A percentile compares a stretch with the other conserved stretches of the same genome.
Conservation (phyloP, 2,113 vertebrate genomes). For the Chrysochloris asiatica region DNA sequence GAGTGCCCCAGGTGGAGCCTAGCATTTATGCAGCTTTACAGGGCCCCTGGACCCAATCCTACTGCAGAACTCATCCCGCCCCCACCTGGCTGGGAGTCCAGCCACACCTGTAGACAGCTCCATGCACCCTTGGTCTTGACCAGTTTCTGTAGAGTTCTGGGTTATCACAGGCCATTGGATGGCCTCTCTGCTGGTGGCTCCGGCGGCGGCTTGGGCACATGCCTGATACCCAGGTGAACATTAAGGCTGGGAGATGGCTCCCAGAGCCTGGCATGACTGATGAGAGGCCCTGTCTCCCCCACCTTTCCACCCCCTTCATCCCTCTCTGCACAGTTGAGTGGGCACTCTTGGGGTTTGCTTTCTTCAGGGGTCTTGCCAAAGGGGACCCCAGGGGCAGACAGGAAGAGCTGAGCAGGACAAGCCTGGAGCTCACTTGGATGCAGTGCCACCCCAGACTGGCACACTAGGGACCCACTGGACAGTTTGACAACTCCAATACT, state of each 20-base stretch:
- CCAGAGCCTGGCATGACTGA: neutral
- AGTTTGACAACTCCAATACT: too few relatives aligned
- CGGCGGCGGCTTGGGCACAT: neutral
- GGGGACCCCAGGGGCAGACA: neutral
- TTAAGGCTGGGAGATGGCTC: neutral
- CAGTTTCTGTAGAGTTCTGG: neutral
- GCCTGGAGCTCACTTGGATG: neutral
- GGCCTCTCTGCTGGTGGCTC: neutral
- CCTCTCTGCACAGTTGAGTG: neutral
- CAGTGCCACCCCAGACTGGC: neutral
- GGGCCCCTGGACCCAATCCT: neutral
- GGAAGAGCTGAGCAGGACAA: neutral
- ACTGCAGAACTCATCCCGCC: neutral
- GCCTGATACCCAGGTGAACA: neutral
- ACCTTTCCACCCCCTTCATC: too few relatives aligned
- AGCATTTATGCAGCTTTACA: too few relatives aligned
- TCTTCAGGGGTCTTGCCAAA: neutral
- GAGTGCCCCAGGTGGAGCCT: neutral
- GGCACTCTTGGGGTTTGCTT: neutral
- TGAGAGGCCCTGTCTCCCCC: neutral
- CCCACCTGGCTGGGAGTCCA: neutral
- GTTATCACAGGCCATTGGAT: neutral
- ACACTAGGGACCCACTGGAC: neutral
- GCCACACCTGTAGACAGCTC: fast-evolving
- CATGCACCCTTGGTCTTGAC: neutral